These are phyloP conservation scores for Ctena decussata DNA, from an alignment of 2,888 invertebrate species.

Conservation along the genomic window DNA sequence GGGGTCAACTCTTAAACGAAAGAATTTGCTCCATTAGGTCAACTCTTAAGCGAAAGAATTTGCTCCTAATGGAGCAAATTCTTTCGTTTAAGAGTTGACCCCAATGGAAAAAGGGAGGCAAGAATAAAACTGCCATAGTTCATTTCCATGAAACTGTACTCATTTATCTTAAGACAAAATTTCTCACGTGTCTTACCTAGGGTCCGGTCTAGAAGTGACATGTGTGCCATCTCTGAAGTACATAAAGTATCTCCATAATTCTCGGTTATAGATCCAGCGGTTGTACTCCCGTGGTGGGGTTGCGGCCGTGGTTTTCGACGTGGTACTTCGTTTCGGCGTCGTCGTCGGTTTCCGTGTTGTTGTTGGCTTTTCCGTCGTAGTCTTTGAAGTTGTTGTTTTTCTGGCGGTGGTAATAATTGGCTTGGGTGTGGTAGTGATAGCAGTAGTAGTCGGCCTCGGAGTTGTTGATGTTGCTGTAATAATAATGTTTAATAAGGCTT, in stretches of 20 bases:
- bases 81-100: too few relatives aligned
- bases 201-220: slow-evolving; percentile 60
- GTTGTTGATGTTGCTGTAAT: slow-evolving; percentile 77
- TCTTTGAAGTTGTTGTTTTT: slow-evolving; percentile 29
- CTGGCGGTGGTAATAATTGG: slow-evolving; percentile 37
- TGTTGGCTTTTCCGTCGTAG: slow-evolving; percentile 25
- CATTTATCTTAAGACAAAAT: too few relatives aligned
- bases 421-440: slow-evolving; percentile 22
- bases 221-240: slow-evolving; percentile 49
- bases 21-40: too few relatives aligned
- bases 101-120: too few relatives aligned
- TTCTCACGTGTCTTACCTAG: slow-evolving; percentile 34
- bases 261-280: slow-evolving; percentile 55
- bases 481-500: too few relatives aligned
- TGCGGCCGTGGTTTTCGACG: slow-evolving; percentile 12
- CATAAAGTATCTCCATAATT: slow-evolving; percentile 54
- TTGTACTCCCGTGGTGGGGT: slow-evolving; percentile 36
- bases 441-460: slow-evolving; percentile 30
- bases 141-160: too few relatives aligned
- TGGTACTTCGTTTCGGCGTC: slow-evolving; percentile 27
- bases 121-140: too few relatives aligned
- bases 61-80: too few relatives aligned
- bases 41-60: too few relatives aligned
- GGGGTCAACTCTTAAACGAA: too few relatives aligned
- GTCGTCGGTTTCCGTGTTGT: neutral